A percentile compares a stretch with the other conserved stretches of the same genome.
Conservation (phyloP, 2,797 vertebrate genomes). For the Danio choprae region DNA sequence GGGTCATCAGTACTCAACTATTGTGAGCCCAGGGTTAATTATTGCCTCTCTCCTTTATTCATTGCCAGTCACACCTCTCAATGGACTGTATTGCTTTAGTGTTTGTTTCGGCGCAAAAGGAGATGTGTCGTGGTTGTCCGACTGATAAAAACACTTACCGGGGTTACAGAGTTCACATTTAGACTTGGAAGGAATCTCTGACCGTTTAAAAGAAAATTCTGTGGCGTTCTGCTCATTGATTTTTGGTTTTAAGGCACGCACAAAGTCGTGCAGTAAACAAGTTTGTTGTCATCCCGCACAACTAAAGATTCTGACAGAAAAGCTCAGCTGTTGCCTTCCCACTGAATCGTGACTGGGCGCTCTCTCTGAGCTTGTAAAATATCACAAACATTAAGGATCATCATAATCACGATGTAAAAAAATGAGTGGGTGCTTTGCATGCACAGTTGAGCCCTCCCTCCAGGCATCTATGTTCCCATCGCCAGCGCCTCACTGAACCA, state of each 20-base stretch:
- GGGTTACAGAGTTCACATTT: background rate
- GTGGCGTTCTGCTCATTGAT: background rate
- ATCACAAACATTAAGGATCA: constrained; percentile 28
- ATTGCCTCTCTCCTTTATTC: constrained; percentile 17
- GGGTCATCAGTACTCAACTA: constrained; percentile 21
- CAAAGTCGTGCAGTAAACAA: constrained; percentile 8
- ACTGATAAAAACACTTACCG: background rate
- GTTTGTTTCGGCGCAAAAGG: background rate
- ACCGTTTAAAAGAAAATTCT: background rate
- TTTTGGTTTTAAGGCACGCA: constrained; percentile 4
- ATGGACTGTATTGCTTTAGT: background rate
- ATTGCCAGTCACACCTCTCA: background rate
- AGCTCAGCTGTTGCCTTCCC: constrained; percentile 13
- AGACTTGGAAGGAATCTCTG: background rate
- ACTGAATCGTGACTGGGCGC: constrained; percentile 27
- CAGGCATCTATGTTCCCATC: constrained; percentile 45
- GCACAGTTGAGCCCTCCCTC: constrained; percentile 20
- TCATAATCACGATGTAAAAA: constrained; percentile 12
- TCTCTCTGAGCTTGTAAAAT: constrained; percentile 18
- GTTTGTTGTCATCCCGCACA: constrained; percentile 24
- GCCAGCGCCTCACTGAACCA: constrained; percentile 37
- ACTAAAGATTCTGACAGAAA: background rate
- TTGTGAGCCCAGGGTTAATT: constrained; percentile 23
- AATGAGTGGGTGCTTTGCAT: constrained; percentile 17
- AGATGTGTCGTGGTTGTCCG: background rate